Evolutionary conservation across 2,113 vertebrate species (phyloP), one percentile per base, ranked within the genome.

Genomic region (Catagonus wagneri): DNA sequence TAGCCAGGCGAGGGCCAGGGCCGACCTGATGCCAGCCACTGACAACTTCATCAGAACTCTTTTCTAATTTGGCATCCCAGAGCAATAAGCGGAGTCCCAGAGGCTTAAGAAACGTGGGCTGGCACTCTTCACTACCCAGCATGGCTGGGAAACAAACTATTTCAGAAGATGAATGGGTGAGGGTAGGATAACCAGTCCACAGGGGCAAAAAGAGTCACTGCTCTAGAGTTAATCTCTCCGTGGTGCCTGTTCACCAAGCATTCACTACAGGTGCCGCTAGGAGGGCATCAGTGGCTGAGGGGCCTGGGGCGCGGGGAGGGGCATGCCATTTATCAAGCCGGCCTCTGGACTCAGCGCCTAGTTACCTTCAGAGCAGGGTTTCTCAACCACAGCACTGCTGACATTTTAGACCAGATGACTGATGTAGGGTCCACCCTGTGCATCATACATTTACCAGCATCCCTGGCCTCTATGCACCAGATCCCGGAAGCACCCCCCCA

Each of bases 11-110:
- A 39, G 14, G 25, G 25, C 39, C 85, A 66, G n/a, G 25, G 25
- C 39, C 85, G 61, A 29, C 27, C 63, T 92, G 63, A 4, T 72
- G 90, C 6, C 66, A 96, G 71, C 25, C 95, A 88, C 81, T 29
- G 61, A 65, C 74, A 90, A 76, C 50, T 14, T 52, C 80, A 54
- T 84, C 44, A 14, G 56, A 78, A 83, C 29, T 61, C 50, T 68
- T 56, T 69, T 93, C 63, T 52, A 83, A 81, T 39, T 4, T 93
- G 44, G 68, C 54, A 23, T 91, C 36, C 69, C 25, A 25, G 58
- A 88, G 6, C 56, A 89, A 65, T 23, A 76, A 36, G 60, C 65
- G 81, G 11, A 36, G 56, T 66, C 60, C 72, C 76, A 27, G 12
- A 79, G 29, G 65, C 79, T 29, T 50, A 39, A 65, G 2, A 93